Evolutionary conservation across 2,888 invertebrate genomes (phyloP).

Genomic region (Drosophila emarginata): DNA sequence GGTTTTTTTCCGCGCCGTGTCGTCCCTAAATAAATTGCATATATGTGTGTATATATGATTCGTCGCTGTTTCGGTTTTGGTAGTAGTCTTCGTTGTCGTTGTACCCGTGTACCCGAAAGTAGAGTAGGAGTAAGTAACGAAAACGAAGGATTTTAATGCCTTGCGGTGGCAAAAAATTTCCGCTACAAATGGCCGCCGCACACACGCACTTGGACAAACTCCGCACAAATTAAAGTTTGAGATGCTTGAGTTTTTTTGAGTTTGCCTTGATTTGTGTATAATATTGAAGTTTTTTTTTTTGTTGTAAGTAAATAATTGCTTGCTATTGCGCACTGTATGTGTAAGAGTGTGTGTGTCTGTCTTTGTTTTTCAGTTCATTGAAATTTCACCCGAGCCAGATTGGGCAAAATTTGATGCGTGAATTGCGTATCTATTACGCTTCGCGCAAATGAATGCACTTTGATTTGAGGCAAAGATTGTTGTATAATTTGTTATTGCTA

Average conservation of each 20-base stretch:
- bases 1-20: slow-evolving; percentile 69
- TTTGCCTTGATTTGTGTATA: slow-evolving; percentile 56
- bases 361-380: slow-evolving; percentile 81
- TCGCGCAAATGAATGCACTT: slow-evolving; percentile 47
- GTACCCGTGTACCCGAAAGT: slow-evolving; percentile 26
- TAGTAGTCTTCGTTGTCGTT: slow-evolving; percentile 57
- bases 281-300: slow-evolving; percentile 50
- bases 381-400: slow-evolving; percentile 78
- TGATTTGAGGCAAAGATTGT: slow-evolving; percentile 41
- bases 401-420: slow-evolving; percentile 66
- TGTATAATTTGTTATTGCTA: slow-evolving; percentile 53
- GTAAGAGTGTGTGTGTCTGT: slow-evolving; percentile 58
- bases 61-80: slow-evolving; percentile 34
- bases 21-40: slow-evolving; percentile 66
- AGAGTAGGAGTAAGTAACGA: slow-evolving; percentile 56
- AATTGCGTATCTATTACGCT: slow-evolving; percentile 63
- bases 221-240: slow-evolving; percentile 27
- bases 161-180: slow-evolving; percentile 45
- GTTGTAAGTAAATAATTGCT: slow-evolving; percentile 75
- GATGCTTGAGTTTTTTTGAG: slow-evolving; percentile 28
- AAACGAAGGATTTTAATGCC: slow-evolving; percentile 56
- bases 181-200: slow-evolving; percentile 28
- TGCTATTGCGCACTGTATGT: slow-evolving; percentile 65
- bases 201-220: slow-evolving; percentile 37
- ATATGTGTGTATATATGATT: slow-evolving; percentile 43